Conservation (phyloP, 2,888 invertebrate species). For the Melanchra persicariae region DNA sequence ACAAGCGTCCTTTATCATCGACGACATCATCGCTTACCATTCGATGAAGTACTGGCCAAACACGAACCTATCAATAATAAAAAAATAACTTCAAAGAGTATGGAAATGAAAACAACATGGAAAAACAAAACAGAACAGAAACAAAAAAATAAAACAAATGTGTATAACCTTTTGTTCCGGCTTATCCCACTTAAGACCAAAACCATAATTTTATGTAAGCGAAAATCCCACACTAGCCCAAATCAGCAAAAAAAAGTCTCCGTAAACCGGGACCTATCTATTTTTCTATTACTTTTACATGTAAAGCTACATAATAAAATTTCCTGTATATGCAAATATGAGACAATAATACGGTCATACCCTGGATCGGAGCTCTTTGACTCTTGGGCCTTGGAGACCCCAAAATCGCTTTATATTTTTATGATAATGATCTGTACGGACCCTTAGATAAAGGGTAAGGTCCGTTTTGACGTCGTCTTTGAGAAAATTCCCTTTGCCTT, state of each 20-base stretch:
- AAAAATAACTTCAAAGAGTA: no score
- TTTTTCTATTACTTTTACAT: constrained; percentile 51
- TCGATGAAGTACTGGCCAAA: no score
- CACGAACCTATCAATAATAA: no score
- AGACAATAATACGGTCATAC: constrained; percentile 52
- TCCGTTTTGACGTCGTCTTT: constrained; percentile 50
- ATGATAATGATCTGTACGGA: constrained; percentile 60
- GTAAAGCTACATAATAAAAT: constrained; percentile 52
- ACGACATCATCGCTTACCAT: no score
- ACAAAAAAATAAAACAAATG: constrained; percentile 11
- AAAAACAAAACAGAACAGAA: neutral
- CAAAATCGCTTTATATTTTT: constrained; percentile 64
- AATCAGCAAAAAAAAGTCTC: constrained; percentile 27
- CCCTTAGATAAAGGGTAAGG: constrained; percentile 60
- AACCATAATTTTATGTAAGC: constrained; percentile 9
- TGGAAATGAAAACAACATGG: neutral
- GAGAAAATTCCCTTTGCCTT: constrained; percentile 31
- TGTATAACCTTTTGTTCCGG: neutral
- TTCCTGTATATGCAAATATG: constrained; percentile 61
- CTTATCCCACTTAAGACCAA: constrained; percentile 24
- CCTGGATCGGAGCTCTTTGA: constrained; percentile 59
- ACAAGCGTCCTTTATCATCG: no score
- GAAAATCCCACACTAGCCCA: constrained; percentile 9
- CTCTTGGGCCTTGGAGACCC: constrained; percentile 53
- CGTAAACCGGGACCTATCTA: constrained; percentile 16